Evolutionary conservation across 1,140 invertebrate genomes (phyloP).

Genomic region (Cherax destructor): DNA sequence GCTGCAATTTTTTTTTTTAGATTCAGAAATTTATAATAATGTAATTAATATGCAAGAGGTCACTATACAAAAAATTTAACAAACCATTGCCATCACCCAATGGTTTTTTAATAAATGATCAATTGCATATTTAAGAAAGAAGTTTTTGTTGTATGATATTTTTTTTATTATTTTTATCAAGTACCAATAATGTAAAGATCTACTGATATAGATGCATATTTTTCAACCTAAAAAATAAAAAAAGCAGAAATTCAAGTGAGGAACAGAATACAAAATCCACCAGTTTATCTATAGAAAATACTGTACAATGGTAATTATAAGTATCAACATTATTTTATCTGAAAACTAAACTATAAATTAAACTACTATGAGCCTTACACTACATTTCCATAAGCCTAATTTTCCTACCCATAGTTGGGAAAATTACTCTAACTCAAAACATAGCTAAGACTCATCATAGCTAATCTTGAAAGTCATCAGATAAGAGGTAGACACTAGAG

Average conservation of each 20-base stretch:
- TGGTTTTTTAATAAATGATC: too few relatives aligned
- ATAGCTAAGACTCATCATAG: constrained; percentile 29
- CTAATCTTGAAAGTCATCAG: background rate
- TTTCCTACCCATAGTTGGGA: constrained; percentile 3
- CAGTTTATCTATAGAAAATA: constrained; percentile 23
- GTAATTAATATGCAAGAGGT: too few relatives aligned
- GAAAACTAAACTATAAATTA: background rate
- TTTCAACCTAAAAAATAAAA: background rate
- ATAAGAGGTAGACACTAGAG: constrained; percentile 74
- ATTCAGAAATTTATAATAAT: too few relatives aligned
- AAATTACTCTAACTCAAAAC: constrained; percentile 25
- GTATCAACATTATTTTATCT: background rate
- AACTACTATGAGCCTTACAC: constrained; percentile 26
- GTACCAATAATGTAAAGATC: background rate
- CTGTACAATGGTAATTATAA: background rate
- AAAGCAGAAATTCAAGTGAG: background rate
- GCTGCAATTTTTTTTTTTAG: too few relatives aligned
- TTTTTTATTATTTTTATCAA: background rate
- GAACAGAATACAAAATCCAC: background rate
- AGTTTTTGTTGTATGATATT: background rate
- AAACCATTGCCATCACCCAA: too few relatives aligned
- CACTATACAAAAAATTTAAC: too few relatives aligned
- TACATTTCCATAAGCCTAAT: constrained; percentile 9
- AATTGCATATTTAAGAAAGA: too few relatives aligned
- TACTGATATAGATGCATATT: background rate